A percentile compares a stretch with the other conserved stretches of the same genome.
These are phyloP conservation scores for Anticlea derivata DNA, from an alignment of 2,888 invertebrate species.

Conservation along the genomic window DNA sequence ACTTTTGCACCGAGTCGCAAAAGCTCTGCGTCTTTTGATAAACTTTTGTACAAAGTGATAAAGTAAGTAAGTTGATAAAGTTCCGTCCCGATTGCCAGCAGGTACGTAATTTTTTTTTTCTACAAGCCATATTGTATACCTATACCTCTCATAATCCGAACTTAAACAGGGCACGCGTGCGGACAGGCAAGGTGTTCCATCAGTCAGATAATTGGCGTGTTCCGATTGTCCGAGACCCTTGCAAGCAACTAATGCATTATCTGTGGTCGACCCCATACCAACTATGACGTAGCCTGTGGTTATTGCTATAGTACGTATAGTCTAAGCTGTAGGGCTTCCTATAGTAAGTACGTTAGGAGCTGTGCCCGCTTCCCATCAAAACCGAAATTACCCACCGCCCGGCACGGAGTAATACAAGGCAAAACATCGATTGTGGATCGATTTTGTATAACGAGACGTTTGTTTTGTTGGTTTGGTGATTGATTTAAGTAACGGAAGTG, in stretches of 20 bases:
- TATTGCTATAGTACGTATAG: not conserved
- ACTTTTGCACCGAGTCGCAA: not conserved
- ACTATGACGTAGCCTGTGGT: conserved; percentile 14
- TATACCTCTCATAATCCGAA: conserved; percentile 10
- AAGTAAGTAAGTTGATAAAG: no score
- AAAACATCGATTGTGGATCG: conserved; percentile 26
- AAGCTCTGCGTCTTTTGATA: not conserved
- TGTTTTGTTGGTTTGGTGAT: conserved; percentile 16
- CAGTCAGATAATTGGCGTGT: conserved; percentile 65
- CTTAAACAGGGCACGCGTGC: conserved; percentile 36
- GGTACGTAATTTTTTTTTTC: conserved; percentile 2
- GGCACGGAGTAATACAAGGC: conserved; percentile 11
- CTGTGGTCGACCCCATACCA: conserved; percentile 5
- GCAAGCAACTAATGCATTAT: conserved; percentile 19
- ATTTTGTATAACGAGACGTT: conserved; percentile 25
- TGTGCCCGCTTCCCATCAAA: conserved; percentile 20
- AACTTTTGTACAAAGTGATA: not conserved
- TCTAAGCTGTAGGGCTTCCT: conserved; percentile 1
- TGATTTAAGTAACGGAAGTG: conserved; percentile 21
- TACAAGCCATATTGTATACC: not conserved
- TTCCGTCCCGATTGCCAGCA: not conserved
- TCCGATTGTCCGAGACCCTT: conserved; percentile 61
- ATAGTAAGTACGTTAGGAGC: conserved; percentile 9
- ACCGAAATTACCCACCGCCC: conserved; percentile 19
- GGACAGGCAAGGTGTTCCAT: conserved; percentile 70